Percentiles rank a stretch among this genome's conserved stretches.
These are phyloP conservation scores for Rhea pennata DNA, from an alignment of 2,113 vertebrate genomes.

Conservation along the genomic window DNA sequence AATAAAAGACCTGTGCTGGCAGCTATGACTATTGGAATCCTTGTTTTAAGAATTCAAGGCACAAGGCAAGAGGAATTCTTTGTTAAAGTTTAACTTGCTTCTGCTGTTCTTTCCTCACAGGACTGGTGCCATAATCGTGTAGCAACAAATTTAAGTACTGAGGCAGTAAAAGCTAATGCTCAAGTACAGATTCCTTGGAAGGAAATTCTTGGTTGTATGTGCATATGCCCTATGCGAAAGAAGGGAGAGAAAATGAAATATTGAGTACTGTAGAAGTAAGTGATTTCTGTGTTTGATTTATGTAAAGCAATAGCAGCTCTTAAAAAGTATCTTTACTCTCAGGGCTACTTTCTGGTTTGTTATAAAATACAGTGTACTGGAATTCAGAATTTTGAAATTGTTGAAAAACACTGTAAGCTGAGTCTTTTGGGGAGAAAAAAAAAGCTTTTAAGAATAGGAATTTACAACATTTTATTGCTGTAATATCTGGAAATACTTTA, in stretches of 20 bases:
- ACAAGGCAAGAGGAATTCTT: neutral
- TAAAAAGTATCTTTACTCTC: conserved; percentile 31
- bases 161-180: neutral
- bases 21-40: neutral
- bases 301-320: neutral
- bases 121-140: neutral
- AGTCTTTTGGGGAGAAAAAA: conserved; percentile 15
- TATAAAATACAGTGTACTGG: conserved; percentile 12
- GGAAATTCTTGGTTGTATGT: neutral
- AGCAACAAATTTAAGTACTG: neutral
- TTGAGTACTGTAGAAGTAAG: neutral
- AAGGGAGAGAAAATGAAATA: neutral
- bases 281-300: neutral
- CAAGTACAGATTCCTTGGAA: neutral
- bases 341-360: conserved; percentile 40
- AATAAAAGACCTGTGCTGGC: neutral
- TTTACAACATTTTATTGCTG: neutral
- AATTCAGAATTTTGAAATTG: conserved; percentile 24
- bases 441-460: neutral
- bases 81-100: neutral
- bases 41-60: neutral
- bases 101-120: neutral
- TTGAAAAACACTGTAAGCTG: neutral
- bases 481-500: neutral
- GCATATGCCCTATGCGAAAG: neutral